Base-by-base conservation (phyloP, 2,113 vertebrate species). In the Leuciscus idus region DNA sequence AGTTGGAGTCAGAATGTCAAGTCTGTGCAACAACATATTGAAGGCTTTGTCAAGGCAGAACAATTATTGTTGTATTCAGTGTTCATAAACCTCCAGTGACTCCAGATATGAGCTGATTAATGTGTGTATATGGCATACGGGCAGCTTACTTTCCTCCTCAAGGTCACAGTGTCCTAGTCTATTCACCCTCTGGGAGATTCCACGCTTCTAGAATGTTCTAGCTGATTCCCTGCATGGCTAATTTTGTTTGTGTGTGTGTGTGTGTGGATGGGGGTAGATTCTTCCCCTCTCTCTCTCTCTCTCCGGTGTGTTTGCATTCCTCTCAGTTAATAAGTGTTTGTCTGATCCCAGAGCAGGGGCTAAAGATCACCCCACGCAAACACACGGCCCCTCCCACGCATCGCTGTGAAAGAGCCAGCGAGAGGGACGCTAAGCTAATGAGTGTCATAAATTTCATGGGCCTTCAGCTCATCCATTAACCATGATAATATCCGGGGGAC, bases 281-380 rank as follows among this genome's bases (percentile, higher is more conserved):
- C 80, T 87, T 50, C 81, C 50, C 79, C 50, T 78, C 50, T 79
- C 82, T 66, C 83, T 39, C 50, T 77, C 50, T 79, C 82, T 66
- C 83, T 83, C 84, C 82, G 79, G 81, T 87, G 89, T 84, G 88
- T 95, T 93, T 93, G 91, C 94, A 95, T 96, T 96, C 95, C 94
- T 95, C 91, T 88, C 91, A 92, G 94, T 95, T 96, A 95, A 95
- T 95, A 91, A 94, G 93, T 95, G 93, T 95, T 91, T 75, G 92
- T 95, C 88, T 91, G 92, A 92, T 91, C 88, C 91, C 86, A 85
- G 85, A 43, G 86, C 61, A 93, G 90, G 88, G 90, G 90, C 91
- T 89, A 91, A 92, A 89, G 89, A 83, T 89, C 91, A 88, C 88
- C 89, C 81, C 89, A 87, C 81, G 61, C 70, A 91, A 90, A 91